Conservation (phyloP, 2,113 vertebrate genomes). For the Rhombomys opimus region DNA sequence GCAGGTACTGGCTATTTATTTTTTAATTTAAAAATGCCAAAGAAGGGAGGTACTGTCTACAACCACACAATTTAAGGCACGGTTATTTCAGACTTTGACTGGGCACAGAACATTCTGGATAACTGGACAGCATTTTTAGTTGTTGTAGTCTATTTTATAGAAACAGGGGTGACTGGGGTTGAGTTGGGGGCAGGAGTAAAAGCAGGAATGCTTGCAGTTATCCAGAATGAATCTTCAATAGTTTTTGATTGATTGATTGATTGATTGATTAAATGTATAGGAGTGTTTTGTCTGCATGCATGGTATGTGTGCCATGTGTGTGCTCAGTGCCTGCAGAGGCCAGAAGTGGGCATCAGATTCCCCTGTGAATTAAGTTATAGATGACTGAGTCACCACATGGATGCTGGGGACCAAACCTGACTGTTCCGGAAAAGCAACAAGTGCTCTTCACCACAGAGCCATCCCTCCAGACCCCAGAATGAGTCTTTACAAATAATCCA, state of each 20-base stretch:
- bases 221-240: not conserved
- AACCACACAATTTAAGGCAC: constrained; percentile 21
- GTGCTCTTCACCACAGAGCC: not conserved
- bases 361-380: not conserved
- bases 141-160: not conserved
- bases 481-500: not conserved
- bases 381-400: not conserved
- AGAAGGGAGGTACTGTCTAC: not conserved
- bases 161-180: not conserved
- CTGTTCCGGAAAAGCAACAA: not conserved
- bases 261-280: no score
- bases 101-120: not conserved
- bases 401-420: not conserved
- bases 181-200: not conserved
- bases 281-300: not conserved
- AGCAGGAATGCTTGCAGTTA: not conserved
- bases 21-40: constrained; percentile 16
- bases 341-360: not conserved
- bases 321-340: not conserved
- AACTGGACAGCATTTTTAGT: not conserved
- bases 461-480: not conserved
- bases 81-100: not conserved
- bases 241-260: not conserved
- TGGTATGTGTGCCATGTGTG: not conserved
- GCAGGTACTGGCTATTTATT: not conserved